Percentiles rank a stretch among this genome's conserved stretches.
phyloP scores from a whole-genome alignment of 2,113 vertebrate genomes.

The Lepisosteus oculatus region DNA sequence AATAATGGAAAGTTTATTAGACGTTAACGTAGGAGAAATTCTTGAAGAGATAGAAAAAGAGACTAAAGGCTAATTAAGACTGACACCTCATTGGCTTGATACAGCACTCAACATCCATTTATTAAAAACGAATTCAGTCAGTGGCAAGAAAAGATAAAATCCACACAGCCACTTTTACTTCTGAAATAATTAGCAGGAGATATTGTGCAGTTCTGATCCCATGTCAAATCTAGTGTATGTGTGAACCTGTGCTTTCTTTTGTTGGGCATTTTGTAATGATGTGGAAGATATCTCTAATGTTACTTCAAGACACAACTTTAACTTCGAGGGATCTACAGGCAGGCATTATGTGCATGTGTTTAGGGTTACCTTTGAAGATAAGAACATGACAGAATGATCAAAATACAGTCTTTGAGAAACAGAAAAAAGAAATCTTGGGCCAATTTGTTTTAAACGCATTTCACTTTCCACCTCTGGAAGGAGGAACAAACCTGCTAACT shows the following conservation, averaged over 20 bases:
- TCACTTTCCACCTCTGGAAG: not conserved
- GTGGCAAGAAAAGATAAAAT: not conserved
- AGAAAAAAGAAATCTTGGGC: not conserved
- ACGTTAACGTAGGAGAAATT: no score
- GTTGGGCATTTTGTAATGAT: no score
- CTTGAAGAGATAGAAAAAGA: no score
- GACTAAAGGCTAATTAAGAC: not conserved
- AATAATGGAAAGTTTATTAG: no score
- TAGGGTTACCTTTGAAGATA: no score
- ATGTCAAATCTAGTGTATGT: not conserved
- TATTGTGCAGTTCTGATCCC: not conserved
- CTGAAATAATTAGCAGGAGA: not conserved
- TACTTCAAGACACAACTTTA: no score
- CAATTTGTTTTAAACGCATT: not conserved
- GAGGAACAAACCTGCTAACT: not conserved
- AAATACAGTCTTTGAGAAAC: not conserved
- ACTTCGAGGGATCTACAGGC: no score
- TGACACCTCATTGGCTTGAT: not conserved
- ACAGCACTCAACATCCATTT: not conserved
- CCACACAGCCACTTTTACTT: no score
- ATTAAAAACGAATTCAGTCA: slow-evolving; percentile 7
- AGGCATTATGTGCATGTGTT: no score
- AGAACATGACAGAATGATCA: no score
- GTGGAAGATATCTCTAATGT: no score
- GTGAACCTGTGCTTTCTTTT: not conserved